A percentile compares a stretch with the other conserved stretches of the same genome.
Evolutionary conservation across 2,888 invertebrate genomes (phyloP).

Genomic region (Papilio elwesi): DNA sequence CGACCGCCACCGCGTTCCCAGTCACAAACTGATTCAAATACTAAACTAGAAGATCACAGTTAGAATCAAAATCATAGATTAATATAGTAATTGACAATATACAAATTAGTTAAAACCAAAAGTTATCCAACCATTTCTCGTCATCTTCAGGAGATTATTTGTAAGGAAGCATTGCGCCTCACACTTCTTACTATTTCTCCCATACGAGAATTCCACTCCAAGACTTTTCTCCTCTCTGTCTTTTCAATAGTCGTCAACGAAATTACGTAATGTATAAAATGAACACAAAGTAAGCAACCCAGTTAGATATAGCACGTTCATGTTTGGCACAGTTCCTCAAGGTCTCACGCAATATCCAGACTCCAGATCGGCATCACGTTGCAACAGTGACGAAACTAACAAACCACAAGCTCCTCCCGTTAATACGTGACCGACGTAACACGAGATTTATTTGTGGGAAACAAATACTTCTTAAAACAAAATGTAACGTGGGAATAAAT

Average conservation of each 20-base stretch:
- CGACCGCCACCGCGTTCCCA: no score
- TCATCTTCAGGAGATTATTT: no score
- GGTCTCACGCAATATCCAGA: conserved; percentile 33
- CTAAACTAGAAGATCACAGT: no score
- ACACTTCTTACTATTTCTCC: no score
- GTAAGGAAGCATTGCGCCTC: no score
- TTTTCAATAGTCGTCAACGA: neutral
- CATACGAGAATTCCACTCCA: no score
- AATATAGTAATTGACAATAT: no score
- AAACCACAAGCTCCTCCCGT: conserved; percentile 35
- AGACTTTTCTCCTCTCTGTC: no score
- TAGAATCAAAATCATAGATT: no score
- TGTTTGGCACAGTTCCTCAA: conserved; percentile 30
- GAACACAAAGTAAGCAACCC: neutral
- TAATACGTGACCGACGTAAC: conserved; percentile 37
- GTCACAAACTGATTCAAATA: no score
- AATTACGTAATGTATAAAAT: neutral
- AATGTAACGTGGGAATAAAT: conserved; percentile 28
- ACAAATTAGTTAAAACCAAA: no score
- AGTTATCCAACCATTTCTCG: no score
- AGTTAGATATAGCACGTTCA: neutral
- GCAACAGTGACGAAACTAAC: conserved; percentile 23
- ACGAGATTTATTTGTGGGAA: conserved; percentile 33
- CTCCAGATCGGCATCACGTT: conserved; percentile 33
- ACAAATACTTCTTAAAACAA: conserved; percentile 11